These are phyloP conservation scores for Nesoenas mayeri DNA, from an alignment of 2,113 vertebrate species.

Conservation along the genomic window DNA sequence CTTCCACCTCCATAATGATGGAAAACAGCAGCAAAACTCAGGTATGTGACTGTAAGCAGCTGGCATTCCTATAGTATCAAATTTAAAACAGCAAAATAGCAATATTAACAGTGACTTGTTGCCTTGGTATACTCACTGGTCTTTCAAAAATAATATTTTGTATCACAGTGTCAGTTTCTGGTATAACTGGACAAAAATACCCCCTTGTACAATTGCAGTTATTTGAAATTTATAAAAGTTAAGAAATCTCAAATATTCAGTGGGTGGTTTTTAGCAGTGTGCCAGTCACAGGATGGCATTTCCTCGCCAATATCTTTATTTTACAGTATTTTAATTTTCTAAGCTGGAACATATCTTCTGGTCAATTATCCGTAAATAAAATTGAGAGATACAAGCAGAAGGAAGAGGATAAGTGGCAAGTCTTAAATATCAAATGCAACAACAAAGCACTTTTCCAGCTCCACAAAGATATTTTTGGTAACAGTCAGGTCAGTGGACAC, in stretches of 20 bases:
- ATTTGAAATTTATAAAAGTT: neutral
- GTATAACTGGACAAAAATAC: neutral
- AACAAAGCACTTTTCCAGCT: neutral
- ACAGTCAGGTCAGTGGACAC: neutral
- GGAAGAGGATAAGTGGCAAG: neutral
- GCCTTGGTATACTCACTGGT: neutral
- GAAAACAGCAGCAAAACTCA: neutral
- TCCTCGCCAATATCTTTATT: neutral
- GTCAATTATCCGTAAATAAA: neutral
- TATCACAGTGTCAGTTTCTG: neutral
- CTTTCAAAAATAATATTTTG: neutral
- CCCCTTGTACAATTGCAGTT: neutral
- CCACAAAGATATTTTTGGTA: neutral
- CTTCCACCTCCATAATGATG: neutral
- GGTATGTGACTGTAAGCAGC: neutral
- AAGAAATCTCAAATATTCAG: conserved; percentile 14
- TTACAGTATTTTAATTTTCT: neutral
- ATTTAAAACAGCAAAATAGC: neutral
- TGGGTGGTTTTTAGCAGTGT: neutral
- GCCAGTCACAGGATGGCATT: neutral
- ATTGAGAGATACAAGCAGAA: neutral
- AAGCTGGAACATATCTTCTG: neutral
- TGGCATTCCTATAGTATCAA: neutral
- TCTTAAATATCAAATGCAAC: neutral
- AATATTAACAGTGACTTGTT: neutral